phyloP scores from a whole-genome alignment of 2,888 invertebrate genomes.

The Cantharis rustica region DNA sequence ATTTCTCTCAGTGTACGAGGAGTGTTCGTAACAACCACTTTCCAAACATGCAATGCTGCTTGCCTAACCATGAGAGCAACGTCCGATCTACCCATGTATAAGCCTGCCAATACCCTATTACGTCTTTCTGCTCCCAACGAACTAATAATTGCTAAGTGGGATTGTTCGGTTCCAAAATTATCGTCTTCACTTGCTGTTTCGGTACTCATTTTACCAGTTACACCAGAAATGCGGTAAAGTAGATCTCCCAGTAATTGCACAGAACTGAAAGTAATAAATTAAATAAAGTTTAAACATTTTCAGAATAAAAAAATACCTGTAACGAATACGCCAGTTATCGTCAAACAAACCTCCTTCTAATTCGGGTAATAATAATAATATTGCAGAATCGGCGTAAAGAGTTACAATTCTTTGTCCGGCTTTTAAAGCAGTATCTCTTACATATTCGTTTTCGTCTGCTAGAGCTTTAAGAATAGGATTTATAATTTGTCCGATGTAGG shows the following conservation, averaged over 20 bases:
- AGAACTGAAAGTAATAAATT: conserved; percentile 65
- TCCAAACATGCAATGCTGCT: conserved; percentile 98
- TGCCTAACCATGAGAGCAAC: conserved; percentile 96
- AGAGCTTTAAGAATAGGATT: conserved; percentile 96
- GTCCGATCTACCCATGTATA: conserved; percentile 97
- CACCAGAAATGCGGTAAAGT: conserved; percentile 94
- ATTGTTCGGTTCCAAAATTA: conserved; percentile 97
- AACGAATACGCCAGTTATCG: conserved; percentile 98
- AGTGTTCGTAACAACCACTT: conserved; percentile 98
- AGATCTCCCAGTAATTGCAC: conserved; percentile 95
- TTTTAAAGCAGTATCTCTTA: conserved; percentile 93
- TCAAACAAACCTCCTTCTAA: conserved; percentile 93
- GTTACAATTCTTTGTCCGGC: conserved; percentile 97
- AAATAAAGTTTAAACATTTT: neutral
- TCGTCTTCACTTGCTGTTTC: conserved; percentile 98
- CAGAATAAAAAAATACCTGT: conserved; percentile 48
- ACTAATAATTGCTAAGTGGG: conserved; percentile 87
- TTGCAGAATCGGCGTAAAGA: conserved; percentile 94
- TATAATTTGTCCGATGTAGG: conserved; percentile 89
- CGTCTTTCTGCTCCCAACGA: conserved; percentile 88
- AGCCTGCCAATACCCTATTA: conserved; percentile 89
- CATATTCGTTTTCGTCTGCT: conserved; percentile 99
- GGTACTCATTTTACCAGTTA: conserved; percentile 98
- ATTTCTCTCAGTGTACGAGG: conserved; percentile 96
- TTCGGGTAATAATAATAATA: conserved; percentile 89